A percentile compares a stretch with the other conserved stretches of the same genome.
Evolutionary conservation across 2,797 vertebrate genomes (phyloP).

Genomic region (Champsocephalus esox): DNA sequence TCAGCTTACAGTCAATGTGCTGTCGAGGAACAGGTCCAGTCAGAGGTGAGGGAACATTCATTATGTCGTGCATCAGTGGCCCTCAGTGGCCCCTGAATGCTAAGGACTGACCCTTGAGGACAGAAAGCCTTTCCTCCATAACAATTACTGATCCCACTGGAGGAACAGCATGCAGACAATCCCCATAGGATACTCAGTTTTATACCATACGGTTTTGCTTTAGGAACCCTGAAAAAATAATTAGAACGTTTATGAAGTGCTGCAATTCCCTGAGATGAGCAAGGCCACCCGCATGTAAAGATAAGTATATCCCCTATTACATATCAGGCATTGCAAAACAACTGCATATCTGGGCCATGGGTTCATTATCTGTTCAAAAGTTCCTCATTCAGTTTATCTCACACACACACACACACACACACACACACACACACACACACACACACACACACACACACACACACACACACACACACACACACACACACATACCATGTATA

Average conservation of each 20-base stretch:
- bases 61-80: constrained; percentile 47
- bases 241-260: too few relatives aligned
- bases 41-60: constrained; percentile 24
- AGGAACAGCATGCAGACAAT: constrained; percentile 6
- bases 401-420: too few relatives aligned
- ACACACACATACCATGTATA: too few relatives aligned
- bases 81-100: constrained; percentile 28
- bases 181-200: neutral
- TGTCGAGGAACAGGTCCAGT: neutral
- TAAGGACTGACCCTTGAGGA: constrained; percentile 13
- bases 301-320: too few relatives aligned
- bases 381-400: too few relatives aligned
- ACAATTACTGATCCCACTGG: constrained; percentile 3
- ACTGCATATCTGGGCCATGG: too few relatives aligned
- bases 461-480: too few relatives aligned
- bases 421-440: too few relatives aligned
- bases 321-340: too few relatives aligned
- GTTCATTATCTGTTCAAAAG: too few relatives aligned
- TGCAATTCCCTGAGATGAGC: neutral
- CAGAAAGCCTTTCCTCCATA: constrained; percentile 17
- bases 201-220: neutral
- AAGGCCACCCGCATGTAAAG: too few relatives aligned
- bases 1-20: constrained; percentile 37
- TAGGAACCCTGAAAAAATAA: neutral
- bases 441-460: too few relatives aligned